Base-by-base conservation (phyloP, 2,113 vertebrate genomes). In the Eublepharis macularius region DNA sequence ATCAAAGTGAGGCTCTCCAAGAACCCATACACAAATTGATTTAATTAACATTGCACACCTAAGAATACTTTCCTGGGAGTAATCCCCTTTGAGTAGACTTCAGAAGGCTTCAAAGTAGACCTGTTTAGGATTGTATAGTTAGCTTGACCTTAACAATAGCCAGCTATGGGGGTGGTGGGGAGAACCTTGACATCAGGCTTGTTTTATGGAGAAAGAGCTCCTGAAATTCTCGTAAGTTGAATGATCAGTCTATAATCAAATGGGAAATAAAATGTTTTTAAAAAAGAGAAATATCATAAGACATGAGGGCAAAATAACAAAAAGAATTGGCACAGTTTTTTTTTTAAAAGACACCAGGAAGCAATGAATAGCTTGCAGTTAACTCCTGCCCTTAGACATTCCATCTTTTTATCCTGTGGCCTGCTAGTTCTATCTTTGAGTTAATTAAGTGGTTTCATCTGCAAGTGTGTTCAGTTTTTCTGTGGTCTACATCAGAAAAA, bases 261-360 rank as follows among this genome's bases (percentile, higher is more conserved):
- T 45, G 82, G 54, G 29, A 82, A 45, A 82, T 36, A 49, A 54
- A 88, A 86, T 74, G 0, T 4, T 83, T 74, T 45, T 39, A 4
- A 76, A 85, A 63, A 66, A 45, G 69, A 81, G 86, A 91, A 87
- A 65, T 0, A 16, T 4, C 39, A 36, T 36, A 78, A 78, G 11
- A 3, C 51, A 0, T 17, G 13, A 39, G 1, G 2, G n/a, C 74
- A 6, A 66, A 89, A 86, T 82, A 0, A 0, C 60, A 81, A 83
- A 80, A 60, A 0, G 6, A 88, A 86, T 16, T 54, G 54, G 21
- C 34, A 0, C 70, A 83, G 0, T 3, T 84, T 74, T 0, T 34
- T 79, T 51, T 36, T 91, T 81, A 76, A 47, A 57, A 5, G 83
- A 76, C 12, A 41, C 2, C 78, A 47, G 36, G 8, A 84, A 74